phyloP scores from a whole-genome alignment of 2,888 invertebrate genomes.

The Abrostola triplasia region DNA sequence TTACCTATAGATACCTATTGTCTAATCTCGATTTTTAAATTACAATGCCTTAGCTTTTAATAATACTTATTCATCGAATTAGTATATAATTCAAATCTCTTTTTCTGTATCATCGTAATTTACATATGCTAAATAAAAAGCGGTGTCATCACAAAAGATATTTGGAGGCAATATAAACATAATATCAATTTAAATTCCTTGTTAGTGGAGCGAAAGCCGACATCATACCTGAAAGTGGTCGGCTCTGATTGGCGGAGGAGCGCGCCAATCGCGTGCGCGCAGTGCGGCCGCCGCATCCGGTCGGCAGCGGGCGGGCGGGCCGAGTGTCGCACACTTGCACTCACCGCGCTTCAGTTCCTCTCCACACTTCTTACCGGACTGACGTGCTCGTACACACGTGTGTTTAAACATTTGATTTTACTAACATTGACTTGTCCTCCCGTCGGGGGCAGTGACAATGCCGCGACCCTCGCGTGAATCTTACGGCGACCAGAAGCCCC shows the following conservation, averaged over 20 bases:
- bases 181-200: constrained; percentile 89
- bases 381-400: constrained; percentile 77
- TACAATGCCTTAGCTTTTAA: constrained; percentile 77
- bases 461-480: constrained; percentile 98
- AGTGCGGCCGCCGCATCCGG: constrained; percentile 60
- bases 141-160: constrained; percentile 89
- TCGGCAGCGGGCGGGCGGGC: constrained; percentile 67
- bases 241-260: constrained; percentile 68
- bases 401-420: constrained; percentile 61
- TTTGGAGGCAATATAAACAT: constrained; percentile 89
- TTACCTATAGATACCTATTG: constrained; percentile 1
- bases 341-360: constrained; percentile 84
- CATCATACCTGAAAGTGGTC: constrained; percentile 84
- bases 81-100: constrained; percentile 86
- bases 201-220: constrained; percentile 88
- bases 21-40: constrained; percentile 67
- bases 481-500: constrained; percentile 99
- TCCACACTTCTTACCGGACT: constrained; percentile 79
- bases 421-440: constrained; percentile 51
- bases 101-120: constrained; percentile 86
- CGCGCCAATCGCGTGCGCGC: constrained; percentile 70
- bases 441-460: constrained; percentile 89
- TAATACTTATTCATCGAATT: constrained; percentile 82
- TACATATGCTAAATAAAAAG: constrained; percentile 88
- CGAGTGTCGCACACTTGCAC: constrained; percentile 58